A percentile compares a stretch with the other conserved stretches of the same genome.
phyloP scores from a whole-genome alignment of 30 jellyfish, hydroid and myxozoan species.

The Aurelia aurita complex sp. Pacific region DNA sequence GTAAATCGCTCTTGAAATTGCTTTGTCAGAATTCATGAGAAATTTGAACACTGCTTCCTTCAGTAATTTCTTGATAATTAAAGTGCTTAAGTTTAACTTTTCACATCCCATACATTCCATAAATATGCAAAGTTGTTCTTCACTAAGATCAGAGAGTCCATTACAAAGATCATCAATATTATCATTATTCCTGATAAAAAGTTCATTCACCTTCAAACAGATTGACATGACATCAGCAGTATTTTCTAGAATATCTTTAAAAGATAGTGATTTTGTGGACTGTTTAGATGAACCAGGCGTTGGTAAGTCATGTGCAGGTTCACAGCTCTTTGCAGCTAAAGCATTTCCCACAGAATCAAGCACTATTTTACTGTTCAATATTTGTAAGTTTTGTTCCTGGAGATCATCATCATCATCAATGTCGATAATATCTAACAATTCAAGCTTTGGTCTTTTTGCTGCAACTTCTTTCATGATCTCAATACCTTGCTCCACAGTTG shows the following conservation, averaged over 20 bases:
- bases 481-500: neutral
- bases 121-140: constrained; percentile 3
- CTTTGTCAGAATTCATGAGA: constrained; percentile 1
- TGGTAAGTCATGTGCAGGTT: neutral
- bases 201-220: neutral
- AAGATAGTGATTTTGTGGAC: neutral
- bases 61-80: neutral
- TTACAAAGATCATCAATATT: neutral
- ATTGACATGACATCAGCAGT: neutral
- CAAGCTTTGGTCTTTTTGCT: neutral
- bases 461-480: neutral
- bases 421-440: constrained; percentile 4
- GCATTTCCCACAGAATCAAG: neutral
- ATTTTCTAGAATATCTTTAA: neutral
- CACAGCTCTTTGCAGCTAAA: neutral
- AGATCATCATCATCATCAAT: constrained; percentile 3
- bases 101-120: constrained; percentile 12
- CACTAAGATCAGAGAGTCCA: neutral
- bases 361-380: neutral
- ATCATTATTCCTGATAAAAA: neutral
- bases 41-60: neutral
- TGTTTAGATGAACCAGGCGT: neutral
- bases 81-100: neutral
- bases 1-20: constrained; percentile 19
- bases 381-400: neutral